Conservation (phyloP, 2,888 invertebrate species). For the Achlya flavicornis region DNA sequence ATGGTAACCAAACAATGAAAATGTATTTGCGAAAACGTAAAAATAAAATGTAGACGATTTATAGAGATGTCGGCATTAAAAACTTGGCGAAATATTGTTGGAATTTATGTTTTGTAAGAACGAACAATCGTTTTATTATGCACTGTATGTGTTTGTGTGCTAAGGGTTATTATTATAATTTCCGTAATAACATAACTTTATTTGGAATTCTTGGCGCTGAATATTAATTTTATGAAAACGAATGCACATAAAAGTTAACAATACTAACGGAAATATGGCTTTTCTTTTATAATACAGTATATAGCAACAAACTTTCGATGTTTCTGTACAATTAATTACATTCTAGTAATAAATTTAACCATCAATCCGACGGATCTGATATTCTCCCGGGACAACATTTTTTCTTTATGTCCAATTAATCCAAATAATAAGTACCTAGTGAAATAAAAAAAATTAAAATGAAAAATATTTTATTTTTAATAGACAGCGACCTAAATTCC, state of each 20-base stretch:
- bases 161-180: background rate
- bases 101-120: constrained; percentile 14
- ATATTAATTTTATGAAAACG: background rate
- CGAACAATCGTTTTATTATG: background rate
- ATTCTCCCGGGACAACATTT: no score
- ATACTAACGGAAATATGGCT: no score
- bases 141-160: background rate
- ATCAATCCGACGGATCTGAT: no score
- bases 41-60: constrained; percentile 41
- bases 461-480: no score
- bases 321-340: no score
- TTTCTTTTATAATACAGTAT: background rate
- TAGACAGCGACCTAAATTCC: no score
- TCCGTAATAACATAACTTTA: background rate
- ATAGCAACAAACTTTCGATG: no score
- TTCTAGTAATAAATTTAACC: no score
- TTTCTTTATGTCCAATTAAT: no score
- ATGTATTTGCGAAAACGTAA: constrained; percentile 35
- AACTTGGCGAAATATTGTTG: constrained; percentile 38
- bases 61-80: constrained; percentile 47
- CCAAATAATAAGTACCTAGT: no score
- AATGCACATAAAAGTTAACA: background rate
- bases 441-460: no score
- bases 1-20: constrained; percentile 37
- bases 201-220: background rate